These are phyloP conservation scores for Mormyrus hasselquistii DNA, from an alignment of 2,797 vertebrate species.

Conservation along the genomic window DNA sequence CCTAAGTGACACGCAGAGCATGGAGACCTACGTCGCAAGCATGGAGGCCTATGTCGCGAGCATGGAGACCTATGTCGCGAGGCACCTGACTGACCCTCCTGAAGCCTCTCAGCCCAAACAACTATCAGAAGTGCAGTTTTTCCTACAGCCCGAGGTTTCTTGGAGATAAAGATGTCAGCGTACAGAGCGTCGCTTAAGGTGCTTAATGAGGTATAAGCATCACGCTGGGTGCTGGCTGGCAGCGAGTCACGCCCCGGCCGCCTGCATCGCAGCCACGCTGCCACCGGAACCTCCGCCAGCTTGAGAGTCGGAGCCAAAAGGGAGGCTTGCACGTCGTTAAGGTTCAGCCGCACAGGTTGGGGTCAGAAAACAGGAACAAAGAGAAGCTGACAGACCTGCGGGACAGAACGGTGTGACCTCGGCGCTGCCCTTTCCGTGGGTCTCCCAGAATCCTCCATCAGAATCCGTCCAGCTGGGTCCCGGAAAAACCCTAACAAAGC, in stretches of 20 bases:
- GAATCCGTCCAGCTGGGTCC: not conserved
- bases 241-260: not conserved
- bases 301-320: not conserved
- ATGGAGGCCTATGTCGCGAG: too few species aligned
- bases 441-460: not conserved
- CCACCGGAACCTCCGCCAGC: not conserved
- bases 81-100: not conserved
- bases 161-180: not conserved
- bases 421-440: not conserved
- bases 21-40: not conserved
- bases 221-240: not conserved
- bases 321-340: not conserved
- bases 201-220: not conserved
- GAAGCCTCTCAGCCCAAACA: not conserved
- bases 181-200: not conserved
- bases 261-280: not conserved
- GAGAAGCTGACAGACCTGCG: not conserved
- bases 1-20: not conserved
- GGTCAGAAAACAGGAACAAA: not conserved
- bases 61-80: too few species aligned
- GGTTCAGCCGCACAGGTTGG: not conserved
- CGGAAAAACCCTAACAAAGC: not conserved
- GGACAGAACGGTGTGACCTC: not conserved
- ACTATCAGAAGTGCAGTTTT: not conserved
- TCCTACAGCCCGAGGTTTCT: not conserved